Percentiles rank a stretch among this genome's conserved stretches.
Evolutionary conservation across 23 tunicate species (phyloP).

Genomic region (Diplosoma virens): DNA sequence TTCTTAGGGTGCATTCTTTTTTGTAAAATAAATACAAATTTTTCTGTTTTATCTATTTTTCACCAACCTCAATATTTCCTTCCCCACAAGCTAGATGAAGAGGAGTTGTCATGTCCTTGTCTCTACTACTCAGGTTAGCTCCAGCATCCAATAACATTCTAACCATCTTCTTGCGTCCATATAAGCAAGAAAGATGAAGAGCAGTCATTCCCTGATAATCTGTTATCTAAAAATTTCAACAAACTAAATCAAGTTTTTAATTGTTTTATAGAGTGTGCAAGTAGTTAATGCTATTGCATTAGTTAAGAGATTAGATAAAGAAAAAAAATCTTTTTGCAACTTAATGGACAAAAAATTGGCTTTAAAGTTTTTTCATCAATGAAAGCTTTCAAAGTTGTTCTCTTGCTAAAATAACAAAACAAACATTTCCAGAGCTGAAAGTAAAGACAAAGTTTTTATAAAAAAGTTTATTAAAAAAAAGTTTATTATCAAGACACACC

Average conservation of each 20-base stretch:
- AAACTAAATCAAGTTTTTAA: background rate
- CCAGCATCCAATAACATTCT: conserved; percentile 64
- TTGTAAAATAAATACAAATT: no score
- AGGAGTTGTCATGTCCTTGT: conserved; percentile 94
- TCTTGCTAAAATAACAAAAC: no score
- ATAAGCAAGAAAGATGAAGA: conserved; percentile 76
- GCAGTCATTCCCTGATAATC: conserved; percentile 97
- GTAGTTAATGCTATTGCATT: no score
- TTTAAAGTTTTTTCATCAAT: no score
- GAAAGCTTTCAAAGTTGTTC: no score
- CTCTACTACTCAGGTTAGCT: conserved; percentile 69
- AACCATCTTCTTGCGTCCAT: conserved; percentile 59
- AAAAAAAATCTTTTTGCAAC: background rate
- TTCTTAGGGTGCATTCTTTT: no score
- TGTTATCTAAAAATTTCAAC: conserved; percentile 40
- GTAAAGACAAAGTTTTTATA: no score
- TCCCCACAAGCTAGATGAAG: conserved; percentile 88
- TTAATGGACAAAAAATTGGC: no score
- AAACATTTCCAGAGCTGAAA: no score
- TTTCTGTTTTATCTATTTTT: no score
- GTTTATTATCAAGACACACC: conserved; percentile 12
- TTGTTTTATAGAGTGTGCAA: background rate
- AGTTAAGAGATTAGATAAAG: no score
- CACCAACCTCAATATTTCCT: conserved; percentile 64
- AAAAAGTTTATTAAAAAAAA: no score